Base-by-base conservation (phyloP, 2,888 invertebrate species). In the Argyresthia goedartella region DNA sequence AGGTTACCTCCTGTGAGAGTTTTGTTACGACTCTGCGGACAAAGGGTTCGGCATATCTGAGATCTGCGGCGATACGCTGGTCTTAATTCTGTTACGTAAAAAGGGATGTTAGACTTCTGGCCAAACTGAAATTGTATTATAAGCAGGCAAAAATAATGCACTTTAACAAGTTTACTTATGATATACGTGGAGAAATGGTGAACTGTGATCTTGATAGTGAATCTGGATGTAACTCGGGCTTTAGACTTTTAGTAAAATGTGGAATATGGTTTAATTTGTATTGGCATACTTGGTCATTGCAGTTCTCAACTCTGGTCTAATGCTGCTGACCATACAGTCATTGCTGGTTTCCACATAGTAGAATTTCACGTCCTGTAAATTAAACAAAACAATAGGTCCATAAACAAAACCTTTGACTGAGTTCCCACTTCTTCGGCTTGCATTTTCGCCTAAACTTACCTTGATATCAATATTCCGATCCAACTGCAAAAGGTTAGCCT, bases 341-440 rank as follows among this genome's bases (percentile, higher is more conserved):
- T 92, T 90, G 11, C 92, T 92, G 49, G 90, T 89, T 56, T 92
- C 90, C 73, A 95, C 90, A 71, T 94, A 97, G 71, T 91, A 96
- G 59, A 82, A 76, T 45, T 85, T 91, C 36, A 98, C 69, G 49
- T 90, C 84, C 74, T 89, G 65, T 34, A n/a, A 58, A 51, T 33
- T 36, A 39, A 52, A 15, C 47, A 50, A 43, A 34, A 33, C 25
- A 2, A 25, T 25, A 4, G 6, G 2, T 25, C 6, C 2, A 25
- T 2, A 4, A 25, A 25, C 25, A 4, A 25, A 6, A 6, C 6
- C 25, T 25, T 25, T 25, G 25, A 25, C 25, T 25, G 25, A 25
- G 25, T 25, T 4, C 25, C 3, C 25, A n/a, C n/a, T n/a, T n/a
- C n/a, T n/a, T 25, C 6, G 6, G 25, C 25, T 4, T 25, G 25